Percentiles rank a stretch among this genome's conserved stretches.
Evolutionary conservation across 1,140 invertebrate species (phyloP).

Genomic region (Maconellicoccus hirsutus): DNA sequence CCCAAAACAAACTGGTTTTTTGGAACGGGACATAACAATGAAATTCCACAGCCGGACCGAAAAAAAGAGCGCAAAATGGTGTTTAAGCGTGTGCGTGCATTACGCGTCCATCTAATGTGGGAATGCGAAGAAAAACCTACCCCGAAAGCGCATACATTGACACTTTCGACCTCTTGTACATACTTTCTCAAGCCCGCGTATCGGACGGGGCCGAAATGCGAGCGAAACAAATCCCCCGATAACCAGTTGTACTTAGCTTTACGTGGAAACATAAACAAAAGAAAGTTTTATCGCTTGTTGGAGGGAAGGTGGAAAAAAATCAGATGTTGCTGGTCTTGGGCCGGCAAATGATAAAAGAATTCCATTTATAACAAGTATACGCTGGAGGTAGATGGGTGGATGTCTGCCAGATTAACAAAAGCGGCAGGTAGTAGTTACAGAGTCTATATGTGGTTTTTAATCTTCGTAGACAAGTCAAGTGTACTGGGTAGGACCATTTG

Average conservation of each 20-base stretch:
- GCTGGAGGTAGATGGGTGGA: constrained; percentile 12
- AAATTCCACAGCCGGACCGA: too few species aligned
- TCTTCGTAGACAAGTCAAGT: background rate
- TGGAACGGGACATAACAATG: background rate
- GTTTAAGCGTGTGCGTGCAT: too few species aligned
- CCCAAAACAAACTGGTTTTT: constrained; percentile 4
- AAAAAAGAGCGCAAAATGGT: too few species aligned
- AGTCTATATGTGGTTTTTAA: background rate
- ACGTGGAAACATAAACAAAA: constrained; percentile 16
- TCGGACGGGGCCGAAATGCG: background rate
- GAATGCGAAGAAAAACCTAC: background rate
- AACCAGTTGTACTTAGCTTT: background rate
- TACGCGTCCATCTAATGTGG: background rate
- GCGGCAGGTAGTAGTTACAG: constrained; percentile 12
- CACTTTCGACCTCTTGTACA: background rate
- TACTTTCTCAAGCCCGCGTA: background rate
- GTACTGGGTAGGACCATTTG: background rate
- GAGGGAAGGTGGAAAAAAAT: background rate
- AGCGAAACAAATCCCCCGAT: background rate
- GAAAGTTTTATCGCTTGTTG: constrained; percentile 17
- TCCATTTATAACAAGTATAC: constrained; percentile 13
- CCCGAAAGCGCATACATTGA: background rate
- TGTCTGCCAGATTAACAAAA: constrained; percentile 17
- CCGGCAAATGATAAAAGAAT: constrained; percentile 18
- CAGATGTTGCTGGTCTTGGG: constrained; percentile 8